These are phyloP conservation scores for Drosophila equinoxialis DNA, from an alignment of 1,140 invertebrate species.

Conservation along the genomic window DNA sequence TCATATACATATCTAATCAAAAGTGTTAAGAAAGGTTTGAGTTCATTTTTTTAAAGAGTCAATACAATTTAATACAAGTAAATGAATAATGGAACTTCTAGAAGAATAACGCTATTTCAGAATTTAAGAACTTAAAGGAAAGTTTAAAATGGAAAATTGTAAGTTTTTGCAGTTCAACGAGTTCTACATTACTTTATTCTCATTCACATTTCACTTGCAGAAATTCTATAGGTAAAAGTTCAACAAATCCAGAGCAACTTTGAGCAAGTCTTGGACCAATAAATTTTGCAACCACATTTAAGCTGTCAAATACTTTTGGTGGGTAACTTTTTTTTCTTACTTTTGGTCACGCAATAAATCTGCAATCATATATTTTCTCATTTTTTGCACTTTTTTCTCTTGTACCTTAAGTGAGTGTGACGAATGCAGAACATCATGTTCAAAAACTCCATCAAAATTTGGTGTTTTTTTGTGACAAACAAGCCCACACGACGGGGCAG, in stretches of 20 bases:
- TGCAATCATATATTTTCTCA: background rate
- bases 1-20: no score
- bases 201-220: background rate
- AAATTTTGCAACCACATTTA: constrained; percentile 52
- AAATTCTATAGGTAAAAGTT: constrained; percentile 1
- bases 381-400: constrained; percentile 55
- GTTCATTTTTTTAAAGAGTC: background rate
- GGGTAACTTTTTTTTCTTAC: constrained; percentile 54
- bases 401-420: constrained; percentile 68
- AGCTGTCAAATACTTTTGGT: constrained; percentile 57
- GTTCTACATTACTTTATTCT: no score
- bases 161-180: background rate
- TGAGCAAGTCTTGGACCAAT: constrained; percentile 25
- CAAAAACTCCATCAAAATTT: constrained; percentile 13
- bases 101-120: background rate
- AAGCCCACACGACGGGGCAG: constrained; percentile 21
- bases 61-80: background rate
- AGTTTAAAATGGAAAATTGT: background rate
- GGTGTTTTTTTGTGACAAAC: constrained; percentile 18
- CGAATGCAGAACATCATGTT: constrained; percentile 60
- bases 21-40: no score
- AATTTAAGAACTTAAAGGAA: background rate
- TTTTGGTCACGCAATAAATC: constrained; percentile 62
- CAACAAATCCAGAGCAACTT: background rate
- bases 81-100: no score